These are phyloP conservation scores for Spea hammondii DNA, from an alignment of 2,797 vertebrate genomes.

Conservation along the genomic window DNA sequence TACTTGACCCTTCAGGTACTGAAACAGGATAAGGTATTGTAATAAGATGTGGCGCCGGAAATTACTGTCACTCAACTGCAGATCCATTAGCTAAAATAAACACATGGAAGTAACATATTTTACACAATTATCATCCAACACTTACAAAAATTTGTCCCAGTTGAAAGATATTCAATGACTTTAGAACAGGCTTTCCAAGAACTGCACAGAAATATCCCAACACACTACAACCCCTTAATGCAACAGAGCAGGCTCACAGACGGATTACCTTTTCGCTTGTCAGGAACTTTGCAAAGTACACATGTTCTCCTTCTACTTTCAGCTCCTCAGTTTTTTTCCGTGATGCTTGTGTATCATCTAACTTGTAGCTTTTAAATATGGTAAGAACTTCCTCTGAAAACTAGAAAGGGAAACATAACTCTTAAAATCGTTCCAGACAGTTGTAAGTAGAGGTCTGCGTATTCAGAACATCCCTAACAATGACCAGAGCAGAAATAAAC, in stretches of 20 bases:
- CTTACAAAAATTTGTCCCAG: no score
- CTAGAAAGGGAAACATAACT: conserved; percentile 61
- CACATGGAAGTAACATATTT: conserved; percentile 7
- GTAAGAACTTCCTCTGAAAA: conserved; percentile 94
- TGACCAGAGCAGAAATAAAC: no score
- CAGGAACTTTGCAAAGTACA: conserved; percentile 97
- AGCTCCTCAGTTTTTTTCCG: conserved; percentile 93
- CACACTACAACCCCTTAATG: no score
- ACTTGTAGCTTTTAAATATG: conserved; percentile 96
- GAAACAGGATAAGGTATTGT: conserved; percentile 97
- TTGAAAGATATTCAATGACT: no score
- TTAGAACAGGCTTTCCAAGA: no score
- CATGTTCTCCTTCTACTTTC: conserved; percentile 87
- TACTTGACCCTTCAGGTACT: conserved; percentile 96
- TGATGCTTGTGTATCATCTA: conserved; percentile 95
- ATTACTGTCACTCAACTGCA: conserved; percentile 97
- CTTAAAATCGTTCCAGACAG: background rate
- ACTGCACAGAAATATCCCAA: no score
- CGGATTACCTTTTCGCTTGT: conserved; percentile 92
- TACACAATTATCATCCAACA: no score
- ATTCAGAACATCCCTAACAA: no score
- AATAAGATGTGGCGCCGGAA: conserved; percentile 94
- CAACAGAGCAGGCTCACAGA: no score
- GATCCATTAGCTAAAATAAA: conserved; percentile 88
- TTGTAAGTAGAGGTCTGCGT: no score